Percentiles rank a stretch among this genome's conserved stretches.
Conservation (phyloP, 2,888 invertebrate genomes). For the Lymantria monacha region DNA sequence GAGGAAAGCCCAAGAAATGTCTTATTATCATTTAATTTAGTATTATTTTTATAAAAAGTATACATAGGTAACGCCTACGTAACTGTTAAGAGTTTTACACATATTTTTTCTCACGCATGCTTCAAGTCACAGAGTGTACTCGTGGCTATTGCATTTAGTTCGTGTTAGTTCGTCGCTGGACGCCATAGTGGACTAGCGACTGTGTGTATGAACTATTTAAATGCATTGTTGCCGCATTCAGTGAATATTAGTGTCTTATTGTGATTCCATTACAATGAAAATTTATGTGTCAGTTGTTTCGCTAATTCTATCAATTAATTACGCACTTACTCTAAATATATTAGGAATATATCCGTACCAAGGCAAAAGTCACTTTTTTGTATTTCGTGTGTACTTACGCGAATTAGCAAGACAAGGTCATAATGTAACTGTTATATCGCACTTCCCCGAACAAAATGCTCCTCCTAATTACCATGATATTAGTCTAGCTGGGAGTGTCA, state of each 20-base stretch:
- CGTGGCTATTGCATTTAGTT: no score
- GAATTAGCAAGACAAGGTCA: constrained; percentile 84
- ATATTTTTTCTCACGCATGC: no score
- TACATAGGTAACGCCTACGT: no score
- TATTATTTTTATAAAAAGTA: no score
- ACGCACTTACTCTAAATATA: constrained; percentile 63
- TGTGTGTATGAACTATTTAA: background rate
- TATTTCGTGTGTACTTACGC: constrained; percentile 82
- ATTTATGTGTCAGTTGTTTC: constrained; percentile 20
- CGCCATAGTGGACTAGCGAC: constrained; percentile 3
- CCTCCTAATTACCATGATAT: constrained; percentile 83
- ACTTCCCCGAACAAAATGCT: constrained; percentile 79
- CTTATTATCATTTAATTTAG: no score
- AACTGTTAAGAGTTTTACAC: no score
- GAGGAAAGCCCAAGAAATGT: no score
- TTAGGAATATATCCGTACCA: constrained; percentile 85
- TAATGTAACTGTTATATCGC: constrained; percentile 85
- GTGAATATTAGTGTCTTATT: no score
- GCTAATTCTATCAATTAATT: constrained; percentile 30
- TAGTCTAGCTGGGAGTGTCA: constrained; percentile 58
- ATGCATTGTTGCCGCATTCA: background rate
- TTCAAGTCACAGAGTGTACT: no score
- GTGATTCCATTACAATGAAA: constrained; percentile 34
- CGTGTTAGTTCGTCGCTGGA: constrained; percentile 12
- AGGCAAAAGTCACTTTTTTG: constrained; percentile 87